Evolutionary conservation across 1,140 invertebrate genomes (phyloP), one percentile per base, ranked within the genome.

Genomic region (Oppia nitens): DNA sequence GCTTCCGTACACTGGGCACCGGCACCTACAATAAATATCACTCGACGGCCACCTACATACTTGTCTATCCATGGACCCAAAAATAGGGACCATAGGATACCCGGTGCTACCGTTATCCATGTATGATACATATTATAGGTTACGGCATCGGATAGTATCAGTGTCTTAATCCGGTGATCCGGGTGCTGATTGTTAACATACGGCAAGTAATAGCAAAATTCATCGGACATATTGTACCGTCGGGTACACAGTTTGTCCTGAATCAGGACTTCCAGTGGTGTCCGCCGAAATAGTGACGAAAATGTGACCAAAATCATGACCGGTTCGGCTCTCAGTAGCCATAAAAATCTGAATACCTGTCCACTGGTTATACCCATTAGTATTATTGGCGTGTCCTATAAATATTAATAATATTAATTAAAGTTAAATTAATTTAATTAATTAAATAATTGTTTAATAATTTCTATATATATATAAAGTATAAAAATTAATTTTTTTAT

Each of bases 191-290:
- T 27, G 17, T 57, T 29, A n/a, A 47, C 56, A 3, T 24, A 26
- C 27, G 47, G 47, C 2, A 57, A 48, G 11, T 40, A 49, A 12
- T 27, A 29, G 25, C 59, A 60, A 20, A 60, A 47, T 6, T 20
- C 21, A 1, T 21, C 9, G 20, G 28, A 20, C 3, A 55, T 25
- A 26, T 25, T 20, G 26, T 55, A 60, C 32, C 55, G 25, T 25
- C 45, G 32, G 11, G 32, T 26, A 40, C 59, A 60, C 14, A 60
- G 25, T 51, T 60, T 60, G 29, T 60, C 59, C 32, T 60, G 59
- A 1, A 60, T 53, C 2, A 60, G 21, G 27, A 40, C 17, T 40
- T 40, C 32, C 17, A 40, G 17, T 40, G 32, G 32, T 40, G 32
- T 40, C 17, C 17, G 6, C 17, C 32, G 6, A 6, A 40, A 40